Percentiles rank a stretch among this genome's conserved stretches.
Evolutionary conservation across 2,797 vertebrate species (phyloP).

Genomic region (Periophthalmus magnuspinnatus): DNA sequence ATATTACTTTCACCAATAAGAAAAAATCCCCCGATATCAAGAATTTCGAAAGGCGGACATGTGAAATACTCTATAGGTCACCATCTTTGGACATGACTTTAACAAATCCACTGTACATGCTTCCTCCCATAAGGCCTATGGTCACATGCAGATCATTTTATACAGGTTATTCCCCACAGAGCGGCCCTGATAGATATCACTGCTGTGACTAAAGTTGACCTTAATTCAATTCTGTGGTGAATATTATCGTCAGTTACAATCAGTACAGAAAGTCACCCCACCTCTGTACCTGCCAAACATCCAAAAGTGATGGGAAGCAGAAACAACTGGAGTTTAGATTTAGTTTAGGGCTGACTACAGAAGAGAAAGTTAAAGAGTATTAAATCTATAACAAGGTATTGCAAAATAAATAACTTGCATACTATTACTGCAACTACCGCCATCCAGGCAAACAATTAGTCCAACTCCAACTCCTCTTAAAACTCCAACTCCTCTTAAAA

Average conservation of each 20-base stretch:
- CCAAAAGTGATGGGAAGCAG: constrained; percentile 8
- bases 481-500: too few species aligned
- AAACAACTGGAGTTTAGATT: constrained; percentile 7
- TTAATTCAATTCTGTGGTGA: constrained; percentile 7
- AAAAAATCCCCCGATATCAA: too few species aligned
- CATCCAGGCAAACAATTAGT: too few species aligned
- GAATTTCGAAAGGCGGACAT: too few species aligned
- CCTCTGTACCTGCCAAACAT: neutral
- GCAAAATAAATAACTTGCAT: too few species aligned
- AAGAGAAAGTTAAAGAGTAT: neutral
- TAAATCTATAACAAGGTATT: too few species aligned
- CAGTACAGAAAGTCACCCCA: neutral
- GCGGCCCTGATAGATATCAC: constrained; percentile 9
- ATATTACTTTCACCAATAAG: too few species aligned
- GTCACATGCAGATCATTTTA: constrained; percentile 1
- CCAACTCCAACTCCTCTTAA: too few species aligned
- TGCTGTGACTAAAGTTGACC: constrained; percentile 4
- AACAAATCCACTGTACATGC: too few species aligned
- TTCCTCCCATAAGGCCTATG: neutral
- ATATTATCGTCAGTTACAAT: constrained; percentile 8
- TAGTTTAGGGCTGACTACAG: neutral
- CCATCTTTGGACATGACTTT: neutral
- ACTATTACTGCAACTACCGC: too few species aligned
- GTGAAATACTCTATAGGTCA: neutral
- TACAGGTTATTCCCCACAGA: constrained; percentile 13